Conservation (phyloP, 2,113 vertebrate genomes). For the Mohoua ochrocephala region DNA sequence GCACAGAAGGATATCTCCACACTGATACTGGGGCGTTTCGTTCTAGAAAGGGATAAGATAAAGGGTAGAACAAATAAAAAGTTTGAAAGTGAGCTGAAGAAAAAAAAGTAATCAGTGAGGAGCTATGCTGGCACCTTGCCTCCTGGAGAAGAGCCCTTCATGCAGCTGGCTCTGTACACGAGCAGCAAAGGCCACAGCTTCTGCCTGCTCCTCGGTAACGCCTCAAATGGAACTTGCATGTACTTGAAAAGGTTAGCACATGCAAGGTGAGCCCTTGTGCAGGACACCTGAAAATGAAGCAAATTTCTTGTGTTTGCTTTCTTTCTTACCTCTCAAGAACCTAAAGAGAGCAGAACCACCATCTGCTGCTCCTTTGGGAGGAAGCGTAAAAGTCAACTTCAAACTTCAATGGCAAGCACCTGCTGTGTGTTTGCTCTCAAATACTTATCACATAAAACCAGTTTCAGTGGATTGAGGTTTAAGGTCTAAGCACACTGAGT, state of each 20-base stretch:
- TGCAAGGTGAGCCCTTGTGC: background rate
- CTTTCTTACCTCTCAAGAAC: background rate
- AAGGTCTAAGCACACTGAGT: background rate
- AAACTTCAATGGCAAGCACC: background rate
- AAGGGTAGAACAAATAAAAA: background rate
- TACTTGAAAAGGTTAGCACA: background rate
- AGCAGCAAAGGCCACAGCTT: background rate
- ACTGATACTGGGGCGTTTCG: background rate
- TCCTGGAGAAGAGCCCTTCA: background rate
- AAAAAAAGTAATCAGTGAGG: background rate
- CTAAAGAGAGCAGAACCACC: background rate
- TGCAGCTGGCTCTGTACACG: background rate
- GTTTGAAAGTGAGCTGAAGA: background rate
- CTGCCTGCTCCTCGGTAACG: background rate
- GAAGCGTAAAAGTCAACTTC: background rate
- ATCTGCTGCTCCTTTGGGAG: background rate
- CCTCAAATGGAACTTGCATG: background rate
- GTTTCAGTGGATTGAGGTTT: constrained; percentile 1
- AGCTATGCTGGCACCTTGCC: accelerated
- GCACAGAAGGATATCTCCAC: background rate
- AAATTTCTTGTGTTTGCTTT: background rate
- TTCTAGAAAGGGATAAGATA: background rate
- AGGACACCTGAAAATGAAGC: background rate
- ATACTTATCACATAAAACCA: background rate
- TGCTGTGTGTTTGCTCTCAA: constrained; percentile 12